Conservation (phyloP, 2,113 vertebrate genomes). For the Circaetus cinerascens region DNA sequence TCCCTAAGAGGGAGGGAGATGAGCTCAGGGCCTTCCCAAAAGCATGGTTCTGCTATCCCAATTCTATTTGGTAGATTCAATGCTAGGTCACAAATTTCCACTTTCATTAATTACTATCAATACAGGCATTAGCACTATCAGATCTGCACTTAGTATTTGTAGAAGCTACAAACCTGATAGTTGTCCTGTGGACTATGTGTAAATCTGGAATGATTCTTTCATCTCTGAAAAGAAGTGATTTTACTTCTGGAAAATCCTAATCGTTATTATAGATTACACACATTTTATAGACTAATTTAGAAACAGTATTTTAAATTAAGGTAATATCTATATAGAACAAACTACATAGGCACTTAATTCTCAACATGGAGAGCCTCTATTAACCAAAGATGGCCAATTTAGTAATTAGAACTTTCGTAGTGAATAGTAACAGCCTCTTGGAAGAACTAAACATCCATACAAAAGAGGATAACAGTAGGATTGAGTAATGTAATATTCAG, state of each 20-base stretch:
- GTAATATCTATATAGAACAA: background rate
- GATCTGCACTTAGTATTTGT: background rate
- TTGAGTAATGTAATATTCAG: background rate
- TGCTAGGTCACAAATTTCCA: background rate
- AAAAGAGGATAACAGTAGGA: background rate
- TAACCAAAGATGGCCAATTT: background rate
- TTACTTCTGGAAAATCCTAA: background rate
- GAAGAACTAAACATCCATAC: background rate
- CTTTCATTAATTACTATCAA: background rate
- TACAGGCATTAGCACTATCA: too few species aligned
- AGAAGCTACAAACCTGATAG: background rate
- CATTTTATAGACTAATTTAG: background rate
- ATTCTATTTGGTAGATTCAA: background rate
- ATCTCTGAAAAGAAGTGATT: background rate
- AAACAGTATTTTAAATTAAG: background rate
- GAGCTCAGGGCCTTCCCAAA: background rate
- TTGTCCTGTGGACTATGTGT: background rate
- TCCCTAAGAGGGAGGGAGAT: background rate
- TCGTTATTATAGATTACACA: background rate
- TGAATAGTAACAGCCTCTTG: background rate
- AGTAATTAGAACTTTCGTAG: background rate
- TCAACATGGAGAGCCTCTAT: background rate
- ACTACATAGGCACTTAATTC: background rate
- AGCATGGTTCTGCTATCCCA: background rate
- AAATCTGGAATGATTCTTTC: background rate